phyloP scores from a whole-genome alignment of 30 jellyfish, hydroid and myxozoan species.

The Aurelia sp. region DNA sequence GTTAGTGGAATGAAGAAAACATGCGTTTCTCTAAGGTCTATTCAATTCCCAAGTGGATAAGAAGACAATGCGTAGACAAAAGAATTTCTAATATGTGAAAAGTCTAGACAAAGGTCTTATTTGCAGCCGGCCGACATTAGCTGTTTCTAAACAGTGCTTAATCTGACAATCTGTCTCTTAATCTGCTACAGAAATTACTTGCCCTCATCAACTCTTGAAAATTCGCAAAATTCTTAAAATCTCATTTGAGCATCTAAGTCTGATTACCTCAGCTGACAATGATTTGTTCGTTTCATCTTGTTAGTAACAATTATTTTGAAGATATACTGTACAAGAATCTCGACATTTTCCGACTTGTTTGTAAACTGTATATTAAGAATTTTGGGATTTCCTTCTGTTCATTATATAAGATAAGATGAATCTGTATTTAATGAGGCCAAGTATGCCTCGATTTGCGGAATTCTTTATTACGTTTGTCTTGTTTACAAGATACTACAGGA shows the following conservation, averaged over 20 bases:
- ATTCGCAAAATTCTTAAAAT: constrained; percentile 1
- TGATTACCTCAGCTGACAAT: not conserved
- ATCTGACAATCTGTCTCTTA: constrained; percentile 19
- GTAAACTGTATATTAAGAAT: too few relatives aligned
- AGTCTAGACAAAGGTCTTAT: constrained; percentile 50
- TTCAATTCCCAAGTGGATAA: constrained; percentile 28
- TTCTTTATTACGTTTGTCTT: too few relatives aligned
- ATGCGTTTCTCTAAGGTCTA: constrained; percentile 41
- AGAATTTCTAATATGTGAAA: constrained; percentile 21
- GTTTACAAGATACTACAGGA: too few relatives aligned
- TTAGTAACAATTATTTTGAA: too few relatives aligned
- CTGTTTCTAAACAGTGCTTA: not conserved
- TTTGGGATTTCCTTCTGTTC: too few relatives aligned
- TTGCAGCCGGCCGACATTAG: not conserved
- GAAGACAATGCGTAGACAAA: constrained; percentile 38
- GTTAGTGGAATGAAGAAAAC: constrained; percentile 20
- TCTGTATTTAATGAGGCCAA: too few relatives aligned
- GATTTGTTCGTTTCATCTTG: too few relatives aligned
- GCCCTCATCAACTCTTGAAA: not conserved
- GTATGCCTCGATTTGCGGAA: too few relatives aligned
- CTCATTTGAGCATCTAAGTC: not conserved
- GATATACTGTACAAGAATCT: too few relatives aligned
- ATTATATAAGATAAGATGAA: too few relatives aligned
- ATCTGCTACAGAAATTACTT: not conserved
- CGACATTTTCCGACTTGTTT: too few relatives aligned